A percentile compares a stretch with the other conserved stretches of the same genome.
Conservation (phyloP, 1,140 invertebrate genomes). For the Neuroterus valhalla region DNA sequence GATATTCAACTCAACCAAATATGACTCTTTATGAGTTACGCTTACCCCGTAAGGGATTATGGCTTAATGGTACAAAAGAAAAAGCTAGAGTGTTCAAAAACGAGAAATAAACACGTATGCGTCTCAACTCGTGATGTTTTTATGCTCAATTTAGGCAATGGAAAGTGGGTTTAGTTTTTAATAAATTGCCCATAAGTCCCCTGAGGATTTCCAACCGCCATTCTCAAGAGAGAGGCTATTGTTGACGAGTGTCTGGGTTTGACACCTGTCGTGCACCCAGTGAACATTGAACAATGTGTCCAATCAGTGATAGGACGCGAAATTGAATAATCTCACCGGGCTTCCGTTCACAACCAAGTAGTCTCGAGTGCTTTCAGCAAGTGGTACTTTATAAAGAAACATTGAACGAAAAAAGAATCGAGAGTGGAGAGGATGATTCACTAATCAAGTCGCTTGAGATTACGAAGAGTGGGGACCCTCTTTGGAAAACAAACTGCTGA, state of each 20-base stretch:
- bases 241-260: no score
- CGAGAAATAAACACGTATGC: not conserved
- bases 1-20: no score
- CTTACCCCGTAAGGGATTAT: no score
- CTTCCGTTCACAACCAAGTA: slow-evolving; percentile 6
- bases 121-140: not conserved
- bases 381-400: slow-evolving; percentile 24
- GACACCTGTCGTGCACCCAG: not conserved
- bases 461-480: not conserved
- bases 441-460: slow-evolving; percentile 1
- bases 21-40: no score
- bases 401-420: not conserved
- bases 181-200: no score
- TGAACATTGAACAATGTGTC: not conserved
- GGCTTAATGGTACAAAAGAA: no score
- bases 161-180: no score
- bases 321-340: slow-evolving; percentile 5
- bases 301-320: slow-evolving; percentile 14
- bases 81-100: not conserved
- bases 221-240: no score
- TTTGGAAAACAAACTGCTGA: not conserved
- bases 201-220: no score
- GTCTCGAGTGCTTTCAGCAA: slow-evolving; percentile 19
- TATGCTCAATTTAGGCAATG: no score
- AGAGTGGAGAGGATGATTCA: not conserved